Evolutionary conservation across 2,113 vertebrate species (phyloP).

Genomic region (Hippocampus abdominalis): DNA sequence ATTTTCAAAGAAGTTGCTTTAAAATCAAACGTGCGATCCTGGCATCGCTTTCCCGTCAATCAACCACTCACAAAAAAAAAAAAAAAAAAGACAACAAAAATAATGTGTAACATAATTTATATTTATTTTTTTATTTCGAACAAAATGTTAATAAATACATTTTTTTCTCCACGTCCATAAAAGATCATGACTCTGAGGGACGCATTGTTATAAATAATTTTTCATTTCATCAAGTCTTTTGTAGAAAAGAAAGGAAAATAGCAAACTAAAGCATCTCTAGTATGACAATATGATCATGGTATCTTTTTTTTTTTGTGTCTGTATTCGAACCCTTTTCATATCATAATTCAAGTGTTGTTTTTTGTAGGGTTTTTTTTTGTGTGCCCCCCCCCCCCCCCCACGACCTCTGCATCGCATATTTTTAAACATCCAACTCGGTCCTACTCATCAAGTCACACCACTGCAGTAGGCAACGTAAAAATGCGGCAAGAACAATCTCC

Average conservation of each 20-base stretch:
- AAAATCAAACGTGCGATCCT: no score
- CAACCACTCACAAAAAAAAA: constrained; percentile 27
- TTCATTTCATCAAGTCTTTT: constrained; percentile 72
- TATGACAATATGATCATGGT: constrained; percentile 76
- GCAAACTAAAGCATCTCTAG: constrained; percentile 77
- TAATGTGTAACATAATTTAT: constrained; percentile 77
- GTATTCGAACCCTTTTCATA: constrained; percentile 64
- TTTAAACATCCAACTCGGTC: constrained; percentile 59
- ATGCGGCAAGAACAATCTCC: constrained; percentile 57
- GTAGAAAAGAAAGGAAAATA: constrained; percentile 75
- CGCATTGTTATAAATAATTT: constrained; percentile 78
- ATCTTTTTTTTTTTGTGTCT: constrained; percentile 65
- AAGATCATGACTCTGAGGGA: constrained; percentile 75
- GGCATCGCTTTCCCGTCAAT: background rate
- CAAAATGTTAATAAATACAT: constrained; percentile 80
- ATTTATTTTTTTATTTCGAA: constrained; percentile 78
- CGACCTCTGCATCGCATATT: constrained; percentile 57
- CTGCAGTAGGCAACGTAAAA: constrained; percentile 66
- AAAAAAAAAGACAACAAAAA: constrained; percentile 50
- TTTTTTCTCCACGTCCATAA: constrained; percentile 71
- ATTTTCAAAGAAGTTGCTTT: background rate
- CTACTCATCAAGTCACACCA: constrained; percentile 68
- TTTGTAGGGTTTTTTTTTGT: constrained; percentile 40
- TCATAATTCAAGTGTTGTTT: constrained; percentile 56
- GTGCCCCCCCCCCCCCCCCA: no score